Base-by-base conservation (phyloP, 2,797 vertebrate genomes). In the Rhinichthys osculus region DNA sequence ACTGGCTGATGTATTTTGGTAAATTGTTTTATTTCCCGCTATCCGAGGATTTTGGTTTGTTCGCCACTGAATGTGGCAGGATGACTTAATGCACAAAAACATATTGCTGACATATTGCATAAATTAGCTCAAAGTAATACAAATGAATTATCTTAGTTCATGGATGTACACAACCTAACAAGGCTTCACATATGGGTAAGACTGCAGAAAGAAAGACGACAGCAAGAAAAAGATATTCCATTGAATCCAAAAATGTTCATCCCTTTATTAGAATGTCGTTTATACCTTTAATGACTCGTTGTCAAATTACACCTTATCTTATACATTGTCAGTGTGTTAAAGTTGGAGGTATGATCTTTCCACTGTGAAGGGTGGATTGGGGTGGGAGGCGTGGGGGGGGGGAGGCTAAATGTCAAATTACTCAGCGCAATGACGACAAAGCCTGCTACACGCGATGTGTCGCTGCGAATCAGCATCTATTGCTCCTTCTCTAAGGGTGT, bases 391-490 rank as follows among this genome's bases (percentile, higher is more conserved):
- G 4, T 40, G 47, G 16, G 59, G 71, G 27, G 30, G 23, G 42
- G 81, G 44, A 42, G 78, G 35, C 33, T 89, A 87, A 87, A 89
- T 88, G 87, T 88, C 79, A 87, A 73, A 86, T 85, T 85, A 89
- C 59, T 82, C 78, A 87, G 78, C 50, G n/a, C 57, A 87, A n/a
- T 82, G 78, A 86, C 44, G 62, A 81, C 17, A 38, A 87, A 76
- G 35, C 33, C 30, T 42, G 66, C 81, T 87, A 89, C 78, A 87
- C 67, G 78, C 79, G 42, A 87, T 85, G 42, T 87, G 83, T 87
- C 87, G 13, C 72, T 72, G 30, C 54, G 4, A 62, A 85, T 87
- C 73, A 88, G 57, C 77, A 69, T 90, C 69, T 89, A n/a, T 88
- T 10, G 73, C 67, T 76, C 19, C 44, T 44, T 70, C 42, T 85